These are phyloP conservation scores for Sternarchorhynchus goeldii DNA, from an alignment of 2,797 vertebrate genomes.

Conservation along the genomic window DNA sequence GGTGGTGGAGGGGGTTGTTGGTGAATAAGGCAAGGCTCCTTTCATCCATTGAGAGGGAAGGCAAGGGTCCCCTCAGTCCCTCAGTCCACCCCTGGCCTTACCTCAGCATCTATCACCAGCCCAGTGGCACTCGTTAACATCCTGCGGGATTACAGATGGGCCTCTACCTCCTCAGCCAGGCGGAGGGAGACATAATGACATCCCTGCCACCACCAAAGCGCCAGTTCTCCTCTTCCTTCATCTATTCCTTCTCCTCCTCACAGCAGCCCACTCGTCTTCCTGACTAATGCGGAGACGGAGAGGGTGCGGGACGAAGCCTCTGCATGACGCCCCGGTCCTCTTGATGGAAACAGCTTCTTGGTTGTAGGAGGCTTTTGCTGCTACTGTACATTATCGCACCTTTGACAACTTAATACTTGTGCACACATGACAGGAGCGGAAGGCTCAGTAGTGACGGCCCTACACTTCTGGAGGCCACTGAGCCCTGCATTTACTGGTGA, in stretches of 20 bases:
- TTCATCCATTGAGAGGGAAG: constrained; percentile 37
- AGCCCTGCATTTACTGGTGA: constrained; percentile 2
- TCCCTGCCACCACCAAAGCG: background rate
- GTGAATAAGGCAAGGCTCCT: background rate
- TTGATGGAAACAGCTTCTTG: constrained; percentile 10
- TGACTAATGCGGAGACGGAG: constrained; percentile 1
- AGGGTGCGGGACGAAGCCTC: background rate
- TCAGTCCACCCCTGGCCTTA: constrained; percentile 49
- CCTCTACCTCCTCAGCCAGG: constrained; percentile 26
- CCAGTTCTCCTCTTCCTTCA: background rate
- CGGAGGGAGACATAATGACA: constrained; percentile 36
- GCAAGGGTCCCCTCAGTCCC: constrained; percentile 47
- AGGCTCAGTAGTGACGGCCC: background rate
- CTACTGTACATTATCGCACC: background rate
- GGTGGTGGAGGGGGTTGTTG: too few relatives aligned
- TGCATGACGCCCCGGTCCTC: constrained; percentile 14
- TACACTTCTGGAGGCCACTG: background rate
- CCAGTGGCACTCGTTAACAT: constrained; percentile 57
- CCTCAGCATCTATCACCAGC: constrained; percentile 54
- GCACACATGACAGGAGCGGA: background rate
- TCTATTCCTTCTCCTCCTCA: constrained; percentile 12
- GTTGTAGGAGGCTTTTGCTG: constrained; percentile 6
- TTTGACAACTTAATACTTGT: constrained; percentile 9
- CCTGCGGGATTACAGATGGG: constrained; percentile 54
- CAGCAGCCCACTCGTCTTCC: constrained; percentile 30